Conservation (phyloP, 2,888 invertebrate species). For the Antheraea yamamai region DNA sequence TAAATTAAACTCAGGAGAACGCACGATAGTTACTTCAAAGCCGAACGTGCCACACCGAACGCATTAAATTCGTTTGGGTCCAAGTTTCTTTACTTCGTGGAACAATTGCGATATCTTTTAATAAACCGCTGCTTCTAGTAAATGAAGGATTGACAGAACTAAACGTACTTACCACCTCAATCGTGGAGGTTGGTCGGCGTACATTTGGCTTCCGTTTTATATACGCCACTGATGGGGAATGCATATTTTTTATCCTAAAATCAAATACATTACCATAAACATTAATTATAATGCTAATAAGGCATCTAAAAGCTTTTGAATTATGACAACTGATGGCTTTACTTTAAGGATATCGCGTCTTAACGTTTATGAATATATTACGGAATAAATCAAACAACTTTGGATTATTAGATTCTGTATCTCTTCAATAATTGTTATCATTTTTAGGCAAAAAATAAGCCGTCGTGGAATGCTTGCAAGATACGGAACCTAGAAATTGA, state of each 20-base stretch:
- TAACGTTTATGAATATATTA: not conserved
- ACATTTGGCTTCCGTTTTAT: conserved; percentile 14
- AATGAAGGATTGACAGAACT: conserved; percentile 6
- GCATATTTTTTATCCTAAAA: conserved; percentile 66
- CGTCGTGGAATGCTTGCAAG: too few species aligned
- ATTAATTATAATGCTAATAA: not conserved
- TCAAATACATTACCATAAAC: conserved; percentile 10
- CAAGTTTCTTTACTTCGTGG: not conserved
- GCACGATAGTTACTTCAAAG: not conserved
- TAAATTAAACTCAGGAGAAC: not conserved
- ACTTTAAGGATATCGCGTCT: not conserved
- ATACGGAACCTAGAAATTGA: too few species aligned
- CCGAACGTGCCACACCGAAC: not conserved
- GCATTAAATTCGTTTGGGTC: not conserved
- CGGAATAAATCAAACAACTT: not conserved
- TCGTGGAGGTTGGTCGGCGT: conserved; percentile 14
- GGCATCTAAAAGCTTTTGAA: not conserved
- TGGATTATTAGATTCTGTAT: too few species aligned
- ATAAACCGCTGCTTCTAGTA: too few species aligned
- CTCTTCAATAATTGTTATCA: too few species aligned
- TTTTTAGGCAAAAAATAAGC: too few species aligned
- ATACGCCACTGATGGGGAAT: conserved; percentile 33
- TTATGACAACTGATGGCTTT: not conserved
- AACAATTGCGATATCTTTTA: too few species aligned
- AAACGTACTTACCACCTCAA: conserved; percentile 26